Percentiles rank a stretch among this genome's conserved stretches.
phyloP scores from a whole-genome alignment of 2,113 vertebrate species.

The Pseudopipra pipra region DNA sequence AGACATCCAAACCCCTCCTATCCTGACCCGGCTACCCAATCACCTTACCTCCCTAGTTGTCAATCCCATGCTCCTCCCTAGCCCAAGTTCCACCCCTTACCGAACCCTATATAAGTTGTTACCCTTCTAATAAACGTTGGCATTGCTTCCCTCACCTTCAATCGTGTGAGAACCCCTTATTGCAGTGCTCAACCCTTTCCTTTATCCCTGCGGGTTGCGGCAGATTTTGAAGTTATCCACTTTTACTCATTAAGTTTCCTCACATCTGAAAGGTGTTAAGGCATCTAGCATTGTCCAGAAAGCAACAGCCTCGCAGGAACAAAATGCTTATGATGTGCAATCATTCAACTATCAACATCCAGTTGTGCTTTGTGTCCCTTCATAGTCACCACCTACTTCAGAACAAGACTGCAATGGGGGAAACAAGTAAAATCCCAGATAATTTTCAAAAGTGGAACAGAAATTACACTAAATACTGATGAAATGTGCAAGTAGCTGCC shows the following conservation, averaged over 20 bases:
- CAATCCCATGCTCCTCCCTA: no score
- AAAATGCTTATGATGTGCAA: background rate
- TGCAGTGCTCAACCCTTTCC: no score
- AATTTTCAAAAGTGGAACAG: background rate
- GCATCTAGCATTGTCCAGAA: background rate
- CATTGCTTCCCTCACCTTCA: no score
- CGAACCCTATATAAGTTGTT: no score
- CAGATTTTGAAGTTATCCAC: background rate
- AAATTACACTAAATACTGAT: background rate
- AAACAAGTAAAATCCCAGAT: background rate
- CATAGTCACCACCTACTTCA: background rate
- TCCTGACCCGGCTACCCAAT: no score
- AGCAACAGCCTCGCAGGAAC: background rate
- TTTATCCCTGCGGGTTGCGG: no score
- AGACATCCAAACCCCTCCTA: no score
- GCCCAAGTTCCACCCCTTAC: no score
- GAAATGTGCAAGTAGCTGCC: background rate
- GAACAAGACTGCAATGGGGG: background rate
- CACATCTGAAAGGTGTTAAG: background rate
- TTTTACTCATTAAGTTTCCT: background rate
- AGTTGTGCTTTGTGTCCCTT: background rate
- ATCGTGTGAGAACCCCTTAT: no score
- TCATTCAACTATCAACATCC: background rate
- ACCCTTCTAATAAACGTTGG: no score
- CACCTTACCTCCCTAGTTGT: no score